These are phyloP conservation scores for Drosophila nannoptera DNA, from an alignment of 1,140 invertebrate species.

Conservation along the genomic window DNA sequence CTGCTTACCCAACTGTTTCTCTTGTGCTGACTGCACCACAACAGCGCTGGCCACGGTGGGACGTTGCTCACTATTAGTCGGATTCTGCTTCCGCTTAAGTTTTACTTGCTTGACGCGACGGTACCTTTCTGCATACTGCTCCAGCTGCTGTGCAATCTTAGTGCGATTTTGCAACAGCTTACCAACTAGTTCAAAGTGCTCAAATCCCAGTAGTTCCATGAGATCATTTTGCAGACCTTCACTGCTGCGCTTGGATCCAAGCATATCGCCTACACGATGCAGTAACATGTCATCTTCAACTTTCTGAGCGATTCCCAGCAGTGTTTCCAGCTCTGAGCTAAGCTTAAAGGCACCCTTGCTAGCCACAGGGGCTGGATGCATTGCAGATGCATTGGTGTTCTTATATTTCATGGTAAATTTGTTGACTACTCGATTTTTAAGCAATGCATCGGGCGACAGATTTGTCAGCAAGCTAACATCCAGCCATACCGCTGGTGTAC, in stretches of 20 bases:
- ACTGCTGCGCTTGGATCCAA: slow-evolving; percentile 83
- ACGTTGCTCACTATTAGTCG: slow-evolving; percentile 36
- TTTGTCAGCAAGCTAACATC: slow-evolving; percentile 61
- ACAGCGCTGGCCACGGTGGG: slow-evolving; percentile 80
- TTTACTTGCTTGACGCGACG: slow-evolving; percentile 62
- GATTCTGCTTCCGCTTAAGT: slow-evolving; percentile 39
- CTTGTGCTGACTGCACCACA: slow-evolving; percentile 90
- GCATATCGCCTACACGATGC: slow-evolving; percentile 82
- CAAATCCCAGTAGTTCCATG: slow-evolving; percentile 91
- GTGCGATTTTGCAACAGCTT: slow-evolving; percentile 86
- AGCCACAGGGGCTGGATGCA: slow-evolving; percentile 66
- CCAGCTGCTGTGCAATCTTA: slow-evolving; percentile 81
- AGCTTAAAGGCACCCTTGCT: slow-evolving; percentile 55
- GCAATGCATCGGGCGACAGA: slow-evolving; percentile 47
- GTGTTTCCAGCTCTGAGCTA: slow-evolving; percentile 77
- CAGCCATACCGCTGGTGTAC: slow-evolving; percentile 21
- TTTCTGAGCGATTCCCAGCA: slow-evolving; percentile 58
- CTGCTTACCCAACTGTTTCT: slow-evolving; percentile 89
- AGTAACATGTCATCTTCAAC: slow-evolving; percentile 83
- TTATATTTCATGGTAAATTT: slow-evolving; percentile 72
- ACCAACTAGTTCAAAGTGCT: slow-evolving; percentile 91
- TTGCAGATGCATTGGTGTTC: slow-evolving; percentile 78
- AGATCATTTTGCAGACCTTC: slow-evolving; percentile 92
- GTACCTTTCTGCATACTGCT: slow-evolving; percentile 69
- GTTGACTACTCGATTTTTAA: slow-evolving; percentile 56